phyloP scores from a whole-genome alignment of 92 coral and sea anemone species.

The Anthopleura xanthogrammica region DNA sequence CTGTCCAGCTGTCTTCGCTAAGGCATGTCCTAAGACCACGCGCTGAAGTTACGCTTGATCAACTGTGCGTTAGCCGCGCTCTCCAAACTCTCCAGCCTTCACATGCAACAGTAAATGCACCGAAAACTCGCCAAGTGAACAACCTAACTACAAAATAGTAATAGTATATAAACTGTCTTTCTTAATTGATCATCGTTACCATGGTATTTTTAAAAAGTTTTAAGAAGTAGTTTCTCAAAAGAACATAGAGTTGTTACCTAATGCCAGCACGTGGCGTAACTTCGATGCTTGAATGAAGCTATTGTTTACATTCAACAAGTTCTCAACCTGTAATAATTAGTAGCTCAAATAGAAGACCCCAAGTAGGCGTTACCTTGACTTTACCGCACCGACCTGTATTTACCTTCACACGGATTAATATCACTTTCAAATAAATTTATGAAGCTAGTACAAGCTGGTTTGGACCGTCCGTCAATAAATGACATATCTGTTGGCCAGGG shows the following conservation, averaged over 20 bases:
- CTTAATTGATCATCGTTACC: not conserved
- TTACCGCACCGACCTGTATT: not conserved
- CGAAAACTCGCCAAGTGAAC: not conserved
- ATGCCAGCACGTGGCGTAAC: slow-evolving; percentile 10
- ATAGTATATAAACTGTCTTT: not conserved
- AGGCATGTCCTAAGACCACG: slow-evolving; percentile 13
- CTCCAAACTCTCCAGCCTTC: not conserved
- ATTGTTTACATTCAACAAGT: slow-evolving; percentile 12
- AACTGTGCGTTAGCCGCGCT: slow-evolving; percentile 1
- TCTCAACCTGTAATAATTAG: slow-evolving; percentile 6
- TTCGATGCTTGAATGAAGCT: slow-evolving; percentile 1
- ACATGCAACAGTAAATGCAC: not conserved
- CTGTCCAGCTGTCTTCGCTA: slow-evolving; percentile 23
- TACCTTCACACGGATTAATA: not conserved
- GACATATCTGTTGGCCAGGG: not conserved
- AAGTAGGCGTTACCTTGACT: slow-evolving; percentile 28
- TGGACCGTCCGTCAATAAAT: not conserved
- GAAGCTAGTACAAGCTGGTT: not conserved
- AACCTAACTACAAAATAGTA: not conserved
- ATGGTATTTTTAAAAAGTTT: not conserved
- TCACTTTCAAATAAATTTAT: not conserved
- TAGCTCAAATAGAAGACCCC: slow-evolving; percentile 13
- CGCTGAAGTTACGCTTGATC: slow-evolving; percentile 28
- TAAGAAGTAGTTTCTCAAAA: not conserved
- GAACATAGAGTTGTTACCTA: not conserved